Conservation (phyloP, 2,888 invertebrate species). For the Coremacera marginata region DNA sequence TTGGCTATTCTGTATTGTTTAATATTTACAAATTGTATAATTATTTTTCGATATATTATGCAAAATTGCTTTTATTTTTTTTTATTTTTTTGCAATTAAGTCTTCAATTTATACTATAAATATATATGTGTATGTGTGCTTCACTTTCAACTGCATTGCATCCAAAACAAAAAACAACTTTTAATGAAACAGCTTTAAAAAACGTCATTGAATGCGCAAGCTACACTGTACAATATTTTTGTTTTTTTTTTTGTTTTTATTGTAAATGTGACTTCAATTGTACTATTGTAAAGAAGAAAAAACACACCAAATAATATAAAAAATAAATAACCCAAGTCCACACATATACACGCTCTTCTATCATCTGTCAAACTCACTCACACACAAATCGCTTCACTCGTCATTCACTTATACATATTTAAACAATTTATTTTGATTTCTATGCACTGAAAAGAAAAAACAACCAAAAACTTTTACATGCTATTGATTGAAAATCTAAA, state of each 20-base stretch:
- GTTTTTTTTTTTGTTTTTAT: too few relatives aligned
- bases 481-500: conserved; percentile 42
- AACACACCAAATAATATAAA: neutral
- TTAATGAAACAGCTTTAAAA: conserved; percentile 10
- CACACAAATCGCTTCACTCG: neutral
- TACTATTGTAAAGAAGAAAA: neutral
- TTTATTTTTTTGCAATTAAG: neutral
- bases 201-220: conserved; percentile 27
- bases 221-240: neutral
- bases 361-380: neutral
- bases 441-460: conserved; percentile 17
- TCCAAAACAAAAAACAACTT: neutral
- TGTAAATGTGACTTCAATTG: conserved; percentile 28
- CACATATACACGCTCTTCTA: neutral
- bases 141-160: conserved; percentile 25
- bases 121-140: conserved; percentile 3
- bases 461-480: conserved; percentile 11
- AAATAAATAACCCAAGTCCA: neutral
- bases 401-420: neutral
- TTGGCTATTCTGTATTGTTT: too few relatives aligned
- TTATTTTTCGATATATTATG: too few relatives aligned
- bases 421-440: conserved; percentile 16
- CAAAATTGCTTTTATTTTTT: neutral
- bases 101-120: conserved; percentile 14
- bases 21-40: too few relatives aligned